phyloP scores from a whole-genome alignment of 2,797 vertebrate genomes.

The Neoniphon sammara region DNA sequence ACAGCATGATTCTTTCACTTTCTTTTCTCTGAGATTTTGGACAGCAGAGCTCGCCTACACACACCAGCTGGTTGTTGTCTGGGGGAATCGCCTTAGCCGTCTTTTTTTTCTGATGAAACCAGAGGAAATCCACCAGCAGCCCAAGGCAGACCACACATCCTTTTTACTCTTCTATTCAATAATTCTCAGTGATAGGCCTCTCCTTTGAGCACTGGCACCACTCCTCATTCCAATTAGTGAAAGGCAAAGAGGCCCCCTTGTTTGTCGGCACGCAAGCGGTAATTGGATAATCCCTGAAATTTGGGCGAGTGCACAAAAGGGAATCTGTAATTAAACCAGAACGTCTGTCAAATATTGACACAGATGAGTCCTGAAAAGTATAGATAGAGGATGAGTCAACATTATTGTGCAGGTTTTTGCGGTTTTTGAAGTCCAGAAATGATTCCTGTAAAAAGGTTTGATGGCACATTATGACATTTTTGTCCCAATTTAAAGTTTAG shows the following conservation, averaged over 20 bases:
- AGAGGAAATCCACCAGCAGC: conserved; percentile 78
- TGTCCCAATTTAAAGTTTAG: conserved; percentile 27
- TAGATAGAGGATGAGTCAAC: conserved; percentile 68
- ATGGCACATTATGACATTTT: conserved; percentile 30
- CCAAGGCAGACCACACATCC: conserved; percentile 72
- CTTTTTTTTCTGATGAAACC: conserved; percentile 79
- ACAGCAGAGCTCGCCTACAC: conserved; percentile 69
- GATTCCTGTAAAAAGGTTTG: conserved; percentile 6
- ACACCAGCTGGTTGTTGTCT: conserved; percentile 76
- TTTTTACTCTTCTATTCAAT: conserved; percentile 64
- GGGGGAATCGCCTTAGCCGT: conserved; percentile 73
- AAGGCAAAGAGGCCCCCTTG: conserved; percentile 77
- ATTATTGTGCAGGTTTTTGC: conserved; percentile 30
- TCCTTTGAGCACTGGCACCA: conserved; percentile 68
- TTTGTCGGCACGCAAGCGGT: conserved; percentile 77
- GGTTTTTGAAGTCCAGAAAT: conserved; percentile 16
- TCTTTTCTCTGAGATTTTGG: conserved; percentile 65
- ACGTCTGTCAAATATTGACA: conserved; percentile 79
- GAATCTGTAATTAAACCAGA: conserved; percentile 78
- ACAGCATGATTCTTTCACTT: conserved; percentile 65
- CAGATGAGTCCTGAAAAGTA: conserved; percentile 74
- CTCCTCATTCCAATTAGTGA: conserved; percentile 75
- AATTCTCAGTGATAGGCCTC: conserved; percentile 74
- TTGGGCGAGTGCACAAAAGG: conserved; percentile 76
- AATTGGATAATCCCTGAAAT: conserved; percentile 83